These are phyloP conservation scores for Hydrozoanthus tunicans DNA, from an alignment of 64 coral and sea anemone species.

Conservation along the genomic window DNA sequence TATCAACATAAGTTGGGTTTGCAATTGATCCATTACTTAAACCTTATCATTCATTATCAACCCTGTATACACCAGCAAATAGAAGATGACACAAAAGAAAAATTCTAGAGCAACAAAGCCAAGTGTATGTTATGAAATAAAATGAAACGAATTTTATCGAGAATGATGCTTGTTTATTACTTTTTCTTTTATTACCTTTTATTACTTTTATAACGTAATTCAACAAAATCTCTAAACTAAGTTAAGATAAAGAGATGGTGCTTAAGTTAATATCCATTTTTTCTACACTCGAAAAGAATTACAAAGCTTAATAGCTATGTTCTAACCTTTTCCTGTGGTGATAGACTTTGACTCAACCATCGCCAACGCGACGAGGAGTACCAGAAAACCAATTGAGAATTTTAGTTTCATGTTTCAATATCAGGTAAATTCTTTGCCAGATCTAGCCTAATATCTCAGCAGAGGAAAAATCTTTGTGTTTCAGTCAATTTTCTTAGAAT, in stretches of 20 bases:
- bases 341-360: slow-evolving; percentile 46
- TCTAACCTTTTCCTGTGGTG: slow-evolving; percentile 24
- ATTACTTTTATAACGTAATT: no score
- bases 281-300: not conserved
- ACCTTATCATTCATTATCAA: no score
- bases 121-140: no score
- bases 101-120: no score
- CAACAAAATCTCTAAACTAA: no score
- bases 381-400: not conserved
- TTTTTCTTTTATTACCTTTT: no score
- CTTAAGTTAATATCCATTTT: not conserved
- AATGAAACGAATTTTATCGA: no score
- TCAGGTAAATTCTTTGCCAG: not conserved
- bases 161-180: no score
- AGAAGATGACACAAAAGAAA: no score
- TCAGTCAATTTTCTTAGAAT: not conserved
- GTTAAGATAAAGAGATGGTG: not conserved
- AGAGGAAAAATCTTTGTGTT: not conserved
- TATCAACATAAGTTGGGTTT: no score
- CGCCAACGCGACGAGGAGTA: not conserved
- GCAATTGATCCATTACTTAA: no score
- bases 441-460: not conserved
- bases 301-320: not conserved
- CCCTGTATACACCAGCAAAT: no score
- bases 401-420: not conserved